A percentile compares a stretch with the other conserved stretches of the same genome.
These are phyloP conservation scores for Tangachromis dhanisi DNA, from an alignment of 2,113 vertebrate genomes.

Conservation along the genomic window DNA sequence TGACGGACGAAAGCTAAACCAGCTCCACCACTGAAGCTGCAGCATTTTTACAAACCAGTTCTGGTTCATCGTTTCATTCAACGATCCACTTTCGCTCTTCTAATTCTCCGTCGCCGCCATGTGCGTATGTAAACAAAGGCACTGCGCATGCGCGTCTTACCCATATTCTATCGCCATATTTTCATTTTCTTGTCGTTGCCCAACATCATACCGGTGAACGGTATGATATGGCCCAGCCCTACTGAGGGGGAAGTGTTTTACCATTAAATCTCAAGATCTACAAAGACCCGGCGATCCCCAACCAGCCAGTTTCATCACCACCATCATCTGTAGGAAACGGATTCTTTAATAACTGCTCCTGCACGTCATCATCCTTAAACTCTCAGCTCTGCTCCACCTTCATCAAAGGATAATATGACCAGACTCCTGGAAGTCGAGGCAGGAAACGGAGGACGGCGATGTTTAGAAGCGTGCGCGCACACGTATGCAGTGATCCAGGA, in stretches of 20 bases:
- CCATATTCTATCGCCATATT: not conserved
- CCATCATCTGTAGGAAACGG: conserved; percentile 64
- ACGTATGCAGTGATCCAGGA: conserved; percentile 36
- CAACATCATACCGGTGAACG: accelerated
- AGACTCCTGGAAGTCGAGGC: conserved; percentile 19
- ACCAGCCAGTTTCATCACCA: conserved; percentile 65
- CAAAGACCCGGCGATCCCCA: conserved; percentile 66
- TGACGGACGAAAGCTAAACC: not conserved
- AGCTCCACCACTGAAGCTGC: accelerated
- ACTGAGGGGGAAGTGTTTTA: not conserved
- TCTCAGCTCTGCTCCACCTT: not conserved
- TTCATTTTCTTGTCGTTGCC: accelerated
- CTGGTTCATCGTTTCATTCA: accelerated
- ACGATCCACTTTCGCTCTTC: accelerated
- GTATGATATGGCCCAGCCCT: accelerated
- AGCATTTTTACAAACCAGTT: not conserved
- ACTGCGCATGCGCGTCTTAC: accelerated
- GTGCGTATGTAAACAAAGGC: accelerated
- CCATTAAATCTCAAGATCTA: conserved; percentile 24
- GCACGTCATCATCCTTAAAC: conserved; percentile 22
- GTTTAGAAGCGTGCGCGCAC: not conserved
- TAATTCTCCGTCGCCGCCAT: accelerated
- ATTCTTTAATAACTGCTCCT: conserved; percentile 76
- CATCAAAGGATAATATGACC: conserved; percentile 6
- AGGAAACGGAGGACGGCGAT: not conserved